Evolutionary conservation across 2,888 invertebrate species (phyloP).

Genomic region (Aphodius granarius): DNA sequence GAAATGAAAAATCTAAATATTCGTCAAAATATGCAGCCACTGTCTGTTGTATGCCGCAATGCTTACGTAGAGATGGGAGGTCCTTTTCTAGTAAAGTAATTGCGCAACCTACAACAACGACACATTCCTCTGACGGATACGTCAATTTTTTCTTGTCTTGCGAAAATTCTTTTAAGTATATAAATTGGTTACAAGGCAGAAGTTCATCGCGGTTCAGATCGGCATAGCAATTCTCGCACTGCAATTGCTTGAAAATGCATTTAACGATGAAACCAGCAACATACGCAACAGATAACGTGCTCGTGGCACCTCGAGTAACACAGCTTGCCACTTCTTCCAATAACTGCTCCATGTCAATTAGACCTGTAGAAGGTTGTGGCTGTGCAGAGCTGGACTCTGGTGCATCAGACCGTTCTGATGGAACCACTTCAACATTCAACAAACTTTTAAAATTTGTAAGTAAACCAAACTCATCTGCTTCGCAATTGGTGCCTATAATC

Average conservation of each 20-base stretch:
- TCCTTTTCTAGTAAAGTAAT: too few relatives aligned
- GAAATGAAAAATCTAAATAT: too few relatives aligned
- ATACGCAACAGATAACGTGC: neutral
- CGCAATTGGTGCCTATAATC: conserved; percentile 24
- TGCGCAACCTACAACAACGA: too few relatives aligned
- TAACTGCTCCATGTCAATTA: neutral
- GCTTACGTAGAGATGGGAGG: too few relatives aligned
- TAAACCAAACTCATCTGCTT: conserved; percentile 19
- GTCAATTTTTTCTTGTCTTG: too few relatives aligned
- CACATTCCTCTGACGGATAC: too few relatives aligned
- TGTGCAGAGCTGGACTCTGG: neutral
- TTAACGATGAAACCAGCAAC: neutral
- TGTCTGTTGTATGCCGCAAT: too few relatives aligned
- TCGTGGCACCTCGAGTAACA: neutral
- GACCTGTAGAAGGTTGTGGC: neutral
- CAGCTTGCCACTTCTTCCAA: neutral
- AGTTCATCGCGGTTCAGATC: too few relatives aligned
- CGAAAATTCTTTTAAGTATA: too few relatives aligned
- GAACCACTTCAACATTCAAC: neutral
- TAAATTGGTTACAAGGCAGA: too few relatives aligned
- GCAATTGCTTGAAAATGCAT: neutral
- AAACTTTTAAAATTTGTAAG: neutral
- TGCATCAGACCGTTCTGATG: neutral
- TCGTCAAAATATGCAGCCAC: too few relatives aligned
- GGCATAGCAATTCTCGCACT: neutral